Percentiles rank a stretch among this genome's conserved stretches.
Evolutionary conservation across 2,113 vertebrate genomes (phyloP).

Genomic region (Papio anubis): DNA sequence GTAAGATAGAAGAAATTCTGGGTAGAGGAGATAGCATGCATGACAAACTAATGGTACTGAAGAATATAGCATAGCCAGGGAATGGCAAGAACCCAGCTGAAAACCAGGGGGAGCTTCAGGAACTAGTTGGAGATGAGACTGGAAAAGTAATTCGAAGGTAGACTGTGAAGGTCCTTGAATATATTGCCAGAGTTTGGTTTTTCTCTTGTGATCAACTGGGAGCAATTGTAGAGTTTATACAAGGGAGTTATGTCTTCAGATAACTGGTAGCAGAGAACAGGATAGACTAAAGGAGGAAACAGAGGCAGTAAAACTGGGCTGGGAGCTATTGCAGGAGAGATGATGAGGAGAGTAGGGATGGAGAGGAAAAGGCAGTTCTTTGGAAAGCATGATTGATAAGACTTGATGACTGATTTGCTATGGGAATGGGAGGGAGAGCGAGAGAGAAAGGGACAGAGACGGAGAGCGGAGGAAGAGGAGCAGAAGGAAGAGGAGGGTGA

Average conservation of each 20-base stretch:
- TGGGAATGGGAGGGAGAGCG: no score
- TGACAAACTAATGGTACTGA: background rate
- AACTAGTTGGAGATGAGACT: background rate
- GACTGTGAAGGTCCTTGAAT: background rate
- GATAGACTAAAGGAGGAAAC: background rate
- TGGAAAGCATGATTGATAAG: background rate
- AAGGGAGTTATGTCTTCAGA: background rate
- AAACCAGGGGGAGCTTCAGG: background rate
- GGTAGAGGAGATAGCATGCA: background rate
- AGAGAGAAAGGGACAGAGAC: accelerated
- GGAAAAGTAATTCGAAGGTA: background rate
- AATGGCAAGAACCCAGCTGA: background rate
- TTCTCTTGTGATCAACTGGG: background rate
- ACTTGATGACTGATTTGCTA: background rate
- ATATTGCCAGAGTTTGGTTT: background rate
- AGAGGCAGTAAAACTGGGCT: background rate
- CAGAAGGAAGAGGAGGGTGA: no score
- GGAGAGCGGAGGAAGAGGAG: background rate
- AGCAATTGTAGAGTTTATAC: background rate
- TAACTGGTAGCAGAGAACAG: background rate
- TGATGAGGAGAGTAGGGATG: background rate
- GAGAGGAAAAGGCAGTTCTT: background rate
- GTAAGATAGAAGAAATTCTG: background rate
- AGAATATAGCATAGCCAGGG: background rate
- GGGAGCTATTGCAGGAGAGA: background rate